Percentiles rank a stretch among this genome's conserved stretches.
These are phyloP conservation scores for Chironomus tepperi DNA, from an alignment of 1,140 invertebrate species.

Conservation along the genomic window DNA sequence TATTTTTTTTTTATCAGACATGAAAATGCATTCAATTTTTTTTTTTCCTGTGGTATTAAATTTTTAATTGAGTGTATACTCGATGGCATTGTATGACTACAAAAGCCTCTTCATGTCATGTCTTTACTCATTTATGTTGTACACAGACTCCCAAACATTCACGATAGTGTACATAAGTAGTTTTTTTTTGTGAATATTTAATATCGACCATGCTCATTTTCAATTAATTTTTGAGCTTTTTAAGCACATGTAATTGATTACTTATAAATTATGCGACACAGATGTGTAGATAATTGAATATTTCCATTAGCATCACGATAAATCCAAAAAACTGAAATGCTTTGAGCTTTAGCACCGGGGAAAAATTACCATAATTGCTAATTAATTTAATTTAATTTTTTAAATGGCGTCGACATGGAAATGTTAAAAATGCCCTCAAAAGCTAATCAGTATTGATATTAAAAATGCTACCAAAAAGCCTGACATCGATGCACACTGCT, in stretches of 20 bases:
- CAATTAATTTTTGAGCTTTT: conserved; percentile 3
- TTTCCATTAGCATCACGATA: background rate
- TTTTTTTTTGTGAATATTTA: background rate
- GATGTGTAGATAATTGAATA: background rate
- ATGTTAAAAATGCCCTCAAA: background rate
- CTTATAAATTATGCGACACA: background rate
- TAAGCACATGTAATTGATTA: conserved; percentile 1
- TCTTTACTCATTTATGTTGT: background rate
- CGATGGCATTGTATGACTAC: background rate
- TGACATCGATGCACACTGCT: background rate
- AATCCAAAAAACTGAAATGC: background rate
- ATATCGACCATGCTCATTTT: background rate
- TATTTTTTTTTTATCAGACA: too few species aligned
- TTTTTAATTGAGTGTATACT: conserved; percentile 2
- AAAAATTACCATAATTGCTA: conserved; percentile 9
- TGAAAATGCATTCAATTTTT: too few species aligned
- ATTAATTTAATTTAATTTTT: background rate
- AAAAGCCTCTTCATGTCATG: background rate
- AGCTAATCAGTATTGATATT: background rate
- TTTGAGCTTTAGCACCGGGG: background rate
- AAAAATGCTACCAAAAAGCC: too few species aligned
- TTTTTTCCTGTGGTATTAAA: background rate
- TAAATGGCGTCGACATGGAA: background rate
- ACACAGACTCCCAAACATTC: background rate
- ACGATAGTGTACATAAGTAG: background rate